phyloP scores from a whole-genome alignment of 2,888 invertebrate genomes.

The Crepidodera aurea region DNA sequence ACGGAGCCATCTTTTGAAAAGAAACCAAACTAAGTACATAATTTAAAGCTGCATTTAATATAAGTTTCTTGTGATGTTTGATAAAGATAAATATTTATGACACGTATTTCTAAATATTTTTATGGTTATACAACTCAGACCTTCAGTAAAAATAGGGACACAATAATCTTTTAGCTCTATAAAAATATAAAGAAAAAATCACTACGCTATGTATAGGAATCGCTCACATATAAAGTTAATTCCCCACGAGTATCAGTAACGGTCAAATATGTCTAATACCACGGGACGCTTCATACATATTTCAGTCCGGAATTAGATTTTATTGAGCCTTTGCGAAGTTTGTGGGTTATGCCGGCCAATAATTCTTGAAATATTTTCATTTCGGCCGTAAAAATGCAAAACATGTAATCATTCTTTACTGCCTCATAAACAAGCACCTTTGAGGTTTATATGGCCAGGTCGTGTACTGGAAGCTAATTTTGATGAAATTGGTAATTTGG shows the following conservation, averaged over 20 bases:
- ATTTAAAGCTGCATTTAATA: too few relatives aligned
- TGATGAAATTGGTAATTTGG: conserved; percentile 27
- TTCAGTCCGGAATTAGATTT: conserved; percentile 32
- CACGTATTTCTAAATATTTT: too few relatives aligned
- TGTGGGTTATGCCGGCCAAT: conserved; percentile 30
- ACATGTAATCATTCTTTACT: conserved; percentile 37
- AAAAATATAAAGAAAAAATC: too few relatives aligned
- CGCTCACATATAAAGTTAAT: neutral
- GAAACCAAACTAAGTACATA: too few relatives aligned
- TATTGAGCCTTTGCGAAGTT: conserved; percentile 29
- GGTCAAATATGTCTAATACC: conserved; percentile 26
- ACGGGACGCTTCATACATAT: conserved; percentile 31
- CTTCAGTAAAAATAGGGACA: too few relatives aligned
- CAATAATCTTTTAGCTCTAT: too few relatives aligned
- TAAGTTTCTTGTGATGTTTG: too few relatives aligned
- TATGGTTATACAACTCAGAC: too few relatives aligned
- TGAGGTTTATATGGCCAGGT: conserved; percentile 28
- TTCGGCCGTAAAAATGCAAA: conserved; percentile 36
- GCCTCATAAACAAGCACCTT: conserved; percentile 34
- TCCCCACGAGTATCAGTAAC: conserved; percentile 9
- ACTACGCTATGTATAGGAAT: too few relatives aligned
- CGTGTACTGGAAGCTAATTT: conserved; percentile 27
- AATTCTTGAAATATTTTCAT: conserved; percentile 36
- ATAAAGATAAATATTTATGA: too few relatives aligned
- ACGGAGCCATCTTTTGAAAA: too few relatives aligned